Evolutionary conservation across 2,113 vertebrate genomes (phyloP), one percentile per base, ranked within the genome.

Genomic region (Myrmecobius fasciatus): DNA sequence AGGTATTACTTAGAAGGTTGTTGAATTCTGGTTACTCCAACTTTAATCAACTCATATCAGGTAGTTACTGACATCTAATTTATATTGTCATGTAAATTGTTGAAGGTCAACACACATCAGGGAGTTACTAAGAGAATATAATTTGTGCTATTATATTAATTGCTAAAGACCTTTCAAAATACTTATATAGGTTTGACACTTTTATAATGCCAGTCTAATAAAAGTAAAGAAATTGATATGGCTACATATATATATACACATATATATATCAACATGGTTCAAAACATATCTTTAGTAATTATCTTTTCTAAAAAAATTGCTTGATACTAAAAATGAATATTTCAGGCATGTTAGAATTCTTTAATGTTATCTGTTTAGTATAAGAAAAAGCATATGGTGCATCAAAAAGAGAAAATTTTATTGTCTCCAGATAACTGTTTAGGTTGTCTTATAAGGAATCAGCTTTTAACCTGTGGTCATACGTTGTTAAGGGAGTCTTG

Each of bases 401-500:
- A 25, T 54, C 93, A 92, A 93, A 49, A 36, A 89, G 93, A 89
- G 60, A 90, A 89, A 92, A 88, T 96, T 60, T 93, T 96, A 89
- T 94, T 96, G 14, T 60, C 95, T 95, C 89, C 89, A 95, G 97
- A 91, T 94, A 83, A 94, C 93, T 0, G 93, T 89, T 92, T 89
- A 93, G 60, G 49, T 93, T 53, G 95, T 83, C 94, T 97, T 96
- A 96, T 8, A 0, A 95, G 96, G 94, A 52, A 95, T 67, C 95
- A 95, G 94, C 53, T 95, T 97, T 96, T 94, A 91, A 97, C 96
- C 96, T 94, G 28, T 91, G 95, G 11, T 95, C 96, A 36, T 93
- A 97, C 94, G 94, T 98, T 98, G 54, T 94, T 90, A 93, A 97
- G 98, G 96, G 97, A 98, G 83, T 97, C 91, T 91, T 98, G 97